These are phyloP conservation scores for Lathronympha strigana DNA, from an alignment of 2,888 invertebrate species.

Conservation along the genomic window DNA sequence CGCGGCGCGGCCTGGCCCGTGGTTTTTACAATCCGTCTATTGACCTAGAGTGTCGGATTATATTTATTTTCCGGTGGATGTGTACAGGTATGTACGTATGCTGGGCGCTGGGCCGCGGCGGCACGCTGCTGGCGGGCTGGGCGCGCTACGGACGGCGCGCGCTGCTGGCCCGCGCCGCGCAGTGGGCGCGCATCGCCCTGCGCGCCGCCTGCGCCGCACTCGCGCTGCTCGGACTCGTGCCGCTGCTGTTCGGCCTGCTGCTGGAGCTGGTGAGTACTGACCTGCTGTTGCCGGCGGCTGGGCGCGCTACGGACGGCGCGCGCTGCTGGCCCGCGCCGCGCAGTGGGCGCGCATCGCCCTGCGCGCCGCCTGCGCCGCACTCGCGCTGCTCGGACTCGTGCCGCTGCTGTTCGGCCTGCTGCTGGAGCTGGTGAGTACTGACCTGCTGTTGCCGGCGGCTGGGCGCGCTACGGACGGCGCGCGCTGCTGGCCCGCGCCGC, in stretches of 20 bases:
- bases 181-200: slow-evolving; percentile 89
- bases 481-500: slow-evolving; percentile 86
- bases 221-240: slow-evolving; percentile 94
- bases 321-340: slow-evolving; percentile 57
- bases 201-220: slow-evolving; percentile 91
- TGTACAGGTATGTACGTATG: slow-evolving; percentile 96
- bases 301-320: slow-evolving; percentile 53
- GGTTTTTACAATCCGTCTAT: no score
- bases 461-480: slow-evolving; percentile 86
- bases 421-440: slow-evolving; percentile 13
- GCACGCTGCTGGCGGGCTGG: slow-evolving; percentile 93
- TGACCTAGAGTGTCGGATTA: no score
- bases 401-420: slow-evolving; percentile 20
- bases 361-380: slow-evolving; percentile 90
- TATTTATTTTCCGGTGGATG: no score
- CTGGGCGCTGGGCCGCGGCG: slow-evolving; percentile 94
- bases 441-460: neutral
- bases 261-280: slow-evolving; percentile 89
- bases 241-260: slow-evolving; percentile 94
- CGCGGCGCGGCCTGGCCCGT: no score
- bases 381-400: slow-evolving; percentile 90
- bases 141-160: slow-evolving; percentile 94
- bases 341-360: slow-evolving; percentile 90
- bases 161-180: slow-evolving; percentile 87
- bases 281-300: slow-evolving; percentile 76